Conservation (phyloP, 2,888 invertebrate genomes). For the Pediacus dermestoides region DNA sequence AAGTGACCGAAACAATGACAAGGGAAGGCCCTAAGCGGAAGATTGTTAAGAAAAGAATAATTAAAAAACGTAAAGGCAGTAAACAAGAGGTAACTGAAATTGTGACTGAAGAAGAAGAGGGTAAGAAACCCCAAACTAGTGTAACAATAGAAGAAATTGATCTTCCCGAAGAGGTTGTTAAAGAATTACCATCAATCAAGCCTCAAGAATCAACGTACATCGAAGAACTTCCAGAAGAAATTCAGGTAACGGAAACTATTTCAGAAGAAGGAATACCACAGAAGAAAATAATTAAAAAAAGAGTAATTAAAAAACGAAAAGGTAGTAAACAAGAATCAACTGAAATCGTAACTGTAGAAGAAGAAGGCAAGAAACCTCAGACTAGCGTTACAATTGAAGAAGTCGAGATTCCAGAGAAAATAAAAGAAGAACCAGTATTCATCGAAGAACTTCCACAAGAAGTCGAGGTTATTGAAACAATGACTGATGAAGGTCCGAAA, state of each 20-base stretch:
- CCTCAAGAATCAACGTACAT: conserved; percentile 18
- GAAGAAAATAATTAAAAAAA: conserved; percentile 39
- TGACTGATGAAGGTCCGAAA: conserved; percentile 40
- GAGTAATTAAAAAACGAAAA: conserved; percentile 37
- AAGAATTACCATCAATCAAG: conserved; percentile 4
- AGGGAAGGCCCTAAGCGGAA: conserved; percentile 28
- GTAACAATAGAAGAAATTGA: conserved; percentile 37
- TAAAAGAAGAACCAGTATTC: conserved; percentile 40
- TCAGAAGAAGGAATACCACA: conserved; percentile 44
- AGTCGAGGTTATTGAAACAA: conserved; percentile 39
- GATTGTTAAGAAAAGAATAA: conserved; percentile 42
- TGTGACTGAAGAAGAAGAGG: conserved; percentile 48
- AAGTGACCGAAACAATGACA: conserved; percentile 28
- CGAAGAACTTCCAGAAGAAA: conserved; percentile 37
- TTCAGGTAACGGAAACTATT: conserved; percentile 35
- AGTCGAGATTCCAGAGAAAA: conserved; percentile 21
- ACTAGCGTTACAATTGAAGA: conserved; percentile 31
- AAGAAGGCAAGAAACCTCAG: conserved; percentile 39
- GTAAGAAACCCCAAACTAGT: conserved; percentile 41
- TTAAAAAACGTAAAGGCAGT: conserved; percentile 46
- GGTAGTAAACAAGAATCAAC: conserved; percentile 36
- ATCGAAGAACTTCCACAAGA: conserved; percentile 34
- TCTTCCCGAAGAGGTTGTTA: conserved; percentile 25
- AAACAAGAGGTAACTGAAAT: conserved; percentile 47
- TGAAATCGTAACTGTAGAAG: conserved; percentile 38